Base-by-base conservation (phyloP, 2,888 invertebrate species). In the Xestia rhomboidea region DNA sequence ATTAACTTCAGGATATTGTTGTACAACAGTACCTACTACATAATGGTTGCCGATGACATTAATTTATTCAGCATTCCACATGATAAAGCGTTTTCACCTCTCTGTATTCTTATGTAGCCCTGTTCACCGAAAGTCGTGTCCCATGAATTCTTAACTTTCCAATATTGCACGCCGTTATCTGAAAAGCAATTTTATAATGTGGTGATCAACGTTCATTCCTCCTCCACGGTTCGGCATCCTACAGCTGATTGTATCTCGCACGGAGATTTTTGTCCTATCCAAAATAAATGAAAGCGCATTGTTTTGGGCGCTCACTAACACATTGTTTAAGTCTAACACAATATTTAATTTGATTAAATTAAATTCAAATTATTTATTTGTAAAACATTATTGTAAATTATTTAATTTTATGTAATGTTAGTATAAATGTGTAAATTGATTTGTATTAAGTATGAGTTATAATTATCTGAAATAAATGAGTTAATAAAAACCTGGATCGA, bases 31-130 rank as follows among this genome's bases (percentile, higher is more conserved):
- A n/a, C n/a, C n/a, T n/a, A n/a, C 62, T 69, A 64, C 51, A 51
- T 24, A 46, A 81, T 5, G 27, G 30, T 21, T 10, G 82, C 30
- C 18, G 82, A 68, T 24, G 85, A 0, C 68, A 85, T 80, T 0
- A 21, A 21, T 21, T 63, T 10, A 10, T 69, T 15, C 10, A 84
- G 11, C 15, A 90, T 83, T 8, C 81, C 81, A 73, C 90, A 90
- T 0, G 88, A 68, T 13, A 73, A 98, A 91, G 98, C 98, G 57
- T 99, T 98, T 84, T 74, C 76, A 18, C 87, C 85, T 2, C 99
- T 97, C 92, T 98, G 99, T 97, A 99, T 98, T 91, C 97, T 97
- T 74, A 98, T 97, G 93, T 98, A 99, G 10, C 98, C 99, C 0
- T 97, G 81, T 38, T 97, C 97, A 15, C 98, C 98, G 98, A 98